Base-by-base conservation (phyloP, 2,888 invertebrate genomes). In the Ptychoptera albimana region DNA sequence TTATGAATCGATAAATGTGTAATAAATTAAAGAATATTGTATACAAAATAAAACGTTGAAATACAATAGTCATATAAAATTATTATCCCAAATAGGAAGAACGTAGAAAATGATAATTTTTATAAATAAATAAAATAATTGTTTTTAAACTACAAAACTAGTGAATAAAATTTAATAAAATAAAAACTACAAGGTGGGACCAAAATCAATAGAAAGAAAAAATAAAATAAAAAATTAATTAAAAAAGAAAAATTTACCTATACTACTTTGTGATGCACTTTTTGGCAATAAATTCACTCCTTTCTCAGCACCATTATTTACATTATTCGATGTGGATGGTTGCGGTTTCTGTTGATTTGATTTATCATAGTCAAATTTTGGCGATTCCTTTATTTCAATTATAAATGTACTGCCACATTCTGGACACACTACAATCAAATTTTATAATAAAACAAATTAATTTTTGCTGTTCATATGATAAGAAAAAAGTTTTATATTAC, bases 381-480 rank as follows among this genome's bases (percentile, higher is more conserved):
- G 31, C 30, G 42, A 31, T 45, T 51, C 51, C 34, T 57, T 55
- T 5, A 64, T 56, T 55, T 66, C 65, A n/a, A 61, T 58, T 2
- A 79, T 73, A 45, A 74, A 63, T 2, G 66, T 67, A 53, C 77
- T 77, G 38, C 68, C 61, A 53, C 79, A 79, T 13, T 69, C 66
- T 2, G 76, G 75, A 57, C 79, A 79, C 31, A 56, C 54, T 7
- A 66, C 54, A 16, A 55, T 64, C 64, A 15, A 5, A 12, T 35
- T 34, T 2, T 39, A 37, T 42, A 40, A 35, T 23, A 13, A 4
- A 45, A 37, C 8, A 36, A 31, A 29, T 30, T n/a, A 44, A 30
- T 37, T 7, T 5, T 37, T 8, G 13, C 16, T 31, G n/a, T 34
- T 32, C 16, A 15, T 8, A 9, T 38, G 2, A 16, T 13, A 23